A percentile compares a stretch with the other conserved stretches of the same genome.
Conservation (phyloP, 2,888 invertebrate genomes). For the Boloria euphrosyne region DNA sequence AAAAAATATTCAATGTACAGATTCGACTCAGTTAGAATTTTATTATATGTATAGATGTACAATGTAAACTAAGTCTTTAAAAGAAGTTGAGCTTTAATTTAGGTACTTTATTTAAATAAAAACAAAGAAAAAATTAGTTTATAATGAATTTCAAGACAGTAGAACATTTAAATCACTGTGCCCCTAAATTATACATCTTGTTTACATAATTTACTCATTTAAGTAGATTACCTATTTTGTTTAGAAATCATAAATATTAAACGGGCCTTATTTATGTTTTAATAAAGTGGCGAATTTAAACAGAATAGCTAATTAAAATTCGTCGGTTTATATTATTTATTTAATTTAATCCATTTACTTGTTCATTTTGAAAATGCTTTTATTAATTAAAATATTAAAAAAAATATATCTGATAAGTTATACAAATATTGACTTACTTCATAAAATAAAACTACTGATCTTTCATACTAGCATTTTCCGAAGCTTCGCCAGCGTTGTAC, state of each 20-base stretch:
- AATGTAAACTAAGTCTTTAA: too few relatives aligned
- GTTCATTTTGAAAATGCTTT: neutral
- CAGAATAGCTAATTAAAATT: conserved; percentile 17
- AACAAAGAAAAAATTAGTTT: neutral
- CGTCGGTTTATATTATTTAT: conserved; percentile 7
- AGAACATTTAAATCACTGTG: conserved; percentile 10
- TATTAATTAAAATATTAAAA: too few relatives aligned
- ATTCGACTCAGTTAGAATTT: too few relatives aligned
- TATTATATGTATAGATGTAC: too few relatives aligned
- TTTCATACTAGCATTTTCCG: too few relatives aligned
- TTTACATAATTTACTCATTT: conserved; percentile 21
- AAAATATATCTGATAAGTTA: too few relatives aligned
- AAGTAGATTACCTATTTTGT: conserved; percentile 22
- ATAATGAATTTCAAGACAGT: neutral
- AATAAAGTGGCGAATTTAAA: conserved; percentile 18
- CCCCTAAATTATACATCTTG: conserved; percentile 17
- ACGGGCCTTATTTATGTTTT: conserved; percentile 13
- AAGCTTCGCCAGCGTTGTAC: too few relatives aligned
- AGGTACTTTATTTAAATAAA: neutral
- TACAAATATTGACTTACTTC: too few relatives aligned
- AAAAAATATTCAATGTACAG: too few relatives aligned
- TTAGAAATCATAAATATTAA: conserved; percentile 25
- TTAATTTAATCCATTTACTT: conserved; percentile 12
- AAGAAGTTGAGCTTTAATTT: too few relatives aligned
- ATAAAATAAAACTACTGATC: too few relatives aligned